These are phyloP conservation scores for Philhelius pedissequus DNA, from an alignment of 2,888 invertebrate genomes.

Conservation along the genomic window DNA sequence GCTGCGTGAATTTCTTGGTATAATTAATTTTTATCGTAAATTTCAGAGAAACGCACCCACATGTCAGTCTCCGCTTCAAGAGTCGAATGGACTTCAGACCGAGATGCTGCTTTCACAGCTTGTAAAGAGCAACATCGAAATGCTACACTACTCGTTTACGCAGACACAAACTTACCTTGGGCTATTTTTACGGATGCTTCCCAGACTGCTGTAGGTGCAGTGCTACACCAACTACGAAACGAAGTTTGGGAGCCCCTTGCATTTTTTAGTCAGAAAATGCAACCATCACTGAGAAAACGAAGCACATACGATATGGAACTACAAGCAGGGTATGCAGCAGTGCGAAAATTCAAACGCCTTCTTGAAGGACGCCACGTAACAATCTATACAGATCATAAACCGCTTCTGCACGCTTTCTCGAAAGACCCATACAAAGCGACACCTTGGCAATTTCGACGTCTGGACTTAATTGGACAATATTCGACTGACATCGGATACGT, in stretches of 20 bases:
- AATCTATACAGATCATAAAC: neutral
- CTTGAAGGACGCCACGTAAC: neutral
- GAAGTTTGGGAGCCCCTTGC: neutral
- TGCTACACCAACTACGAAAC: neutral
- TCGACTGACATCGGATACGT: neutral
- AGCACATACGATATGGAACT: too few species aligned
- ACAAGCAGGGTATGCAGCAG: neutral
- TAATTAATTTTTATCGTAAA: conserved; percentile 42
- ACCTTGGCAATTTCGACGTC: neutral
- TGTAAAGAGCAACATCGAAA: neutral
- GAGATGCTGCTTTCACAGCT: neutral
- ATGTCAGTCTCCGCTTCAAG: neutral
- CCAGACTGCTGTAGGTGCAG: neutral
- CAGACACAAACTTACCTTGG: neutral
- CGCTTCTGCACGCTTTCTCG: neutral
- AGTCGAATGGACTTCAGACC: neutral
- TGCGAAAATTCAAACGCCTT: neutral
- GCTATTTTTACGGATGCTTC: neutral
- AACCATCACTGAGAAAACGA: conserved; percentile 2
- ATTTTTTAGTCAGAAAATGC: neutral
- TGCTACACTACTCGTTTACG: neutral
- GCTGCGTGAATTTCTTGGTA: conserved; percentile 37
- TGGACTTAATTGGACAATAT: neutral
- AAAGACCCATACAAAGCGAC: neutral
- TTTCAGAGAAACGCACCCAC: conserved; percentile 30